These are phyloP conservation scores for Rhineura floridana DNA, from an alignment of 2,113 vertebrate species.

Conservation along the genomic window DNA sequence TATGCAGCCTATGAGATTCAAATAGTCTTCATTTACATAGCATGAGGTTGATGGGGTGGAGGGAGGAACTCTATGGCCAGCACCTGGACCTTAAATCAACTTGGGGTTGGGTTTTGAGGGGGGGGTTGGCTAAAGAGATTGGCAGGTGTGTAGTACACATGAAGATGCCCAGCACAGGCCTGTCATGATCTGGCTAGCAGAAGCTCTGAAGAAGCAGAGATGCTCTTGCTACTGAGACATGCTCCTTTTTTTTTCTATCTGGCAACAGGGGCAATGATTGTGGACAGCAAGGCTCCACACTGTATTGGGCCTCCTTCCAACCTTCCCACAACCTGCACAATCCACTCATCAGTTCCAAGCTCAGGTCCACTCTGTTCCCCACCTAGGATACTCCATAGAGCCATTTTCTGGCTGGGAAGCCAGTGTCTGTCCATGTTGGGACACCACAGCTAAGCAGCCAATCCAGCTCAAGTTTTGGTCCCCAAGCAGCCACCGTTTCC, in stretches of 20 bases:
- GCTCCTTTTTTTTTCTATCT: conserved; percentile 76
- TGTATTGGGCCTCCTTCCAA: conserved; percentile 22
- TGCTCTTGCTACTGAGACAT: conserved; percentile 18
- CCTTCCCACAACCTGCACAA: conserved; percentile 45
- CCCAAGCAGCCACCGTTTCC: conserved; percentile 36
- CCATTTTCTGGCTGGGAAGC: conserved; percentile 15
- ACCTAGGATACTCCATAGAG: conserved; percentile 17
- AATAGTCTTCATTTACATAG: background rate
- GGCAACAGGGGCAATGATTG: conserved; percentile 60
- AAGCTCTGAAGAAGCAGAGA: conserved; percentile 10
- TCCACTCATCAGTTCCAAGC: conserved; percentile 51
- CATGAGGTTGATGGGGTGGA: background rate
- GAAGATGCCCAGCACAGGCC: background rate
- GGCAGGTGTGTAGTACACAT: too few relatives aligned
- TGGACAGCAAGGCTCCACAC: conserved; percentile 57
- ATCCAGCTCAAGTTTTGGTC: conserved; percentile 26
- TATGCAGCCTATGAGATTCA: too few relatives aligned
- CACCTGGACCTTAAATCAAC: too few relatives aligned
- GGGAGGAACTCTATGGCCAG: too few relatives aligned
- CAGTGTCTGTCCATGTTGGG: conserved; percentile 3
- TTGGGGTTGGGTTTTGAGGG: too few relatives aligned
- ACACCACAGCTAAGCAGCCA: conserved; percentile 46
- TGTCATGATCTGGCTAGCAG: background rate
- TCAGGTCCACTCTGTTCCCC: conserved; percentile 8
- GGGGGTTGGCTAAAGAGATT: too few relatives aligned